Base-by-base conservation (phyloP, 1,140 invertebrate genomes). In the Orchestia grillus region DNA sequence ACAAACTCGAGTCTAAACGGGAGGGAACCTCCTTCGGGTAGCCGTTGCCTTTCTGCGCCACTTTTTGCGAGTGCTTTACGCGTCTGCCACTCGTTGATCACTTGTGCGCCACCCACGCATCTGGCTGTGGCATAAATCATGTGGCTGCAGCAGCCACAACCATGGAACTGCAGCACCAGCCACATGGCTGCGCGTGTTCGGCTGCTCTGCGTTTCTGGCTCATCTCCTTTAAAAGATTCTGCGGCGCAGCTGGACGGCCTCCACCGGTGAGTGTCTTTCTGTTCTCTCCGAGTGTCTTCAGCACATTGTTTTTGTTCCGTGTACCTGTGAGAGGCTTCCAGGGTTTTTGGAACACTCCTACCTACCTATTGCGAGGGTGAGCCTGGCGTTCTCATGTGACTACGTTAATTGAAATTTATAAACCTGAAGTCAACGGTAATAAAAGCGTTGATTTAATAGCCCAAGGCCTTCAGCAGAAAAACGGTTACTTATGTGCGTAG, bases 181-280 rank as follows among this genome's bases (percentile, higher is more conserved):
- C 88, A 44, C 3, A 91, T 44, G 41, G 88, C 88, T 91, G 88
- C 88, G 88, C 41, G 88, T 44, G 88, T 42, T 44, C 88, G 88
- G 28, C 42, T 41, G 88, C 88, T 91, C 41, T 43, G 88, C 88
- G 88, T 42, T 28, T 91, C 88, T 44, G 88, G 88, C 41, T 91
- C 88, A 91, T 91, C 88, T 91, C 88, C 88, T 91, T 91, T 91
- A 91, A 91, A 91, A 91, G 88, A 91, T 91, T 91, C 88, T 43
- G 88, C 88, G 88, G 88, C 88, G 41, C 88, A 91, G 88, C 62
- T 77, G 62, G 62, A 77, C 62, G 62, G 28, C 62, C 88, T 91
- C 44, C 41, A 91, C 88, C 88, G 88, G 88, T 91, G 87, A 88
- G 36, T 42, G 15, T 91, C 88, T 43, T 44, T 77, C 62, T 77